Conservation (phyloP, 2,797 vertebrate genomes). For the Acrocephalus scirpaceus region DNA sequence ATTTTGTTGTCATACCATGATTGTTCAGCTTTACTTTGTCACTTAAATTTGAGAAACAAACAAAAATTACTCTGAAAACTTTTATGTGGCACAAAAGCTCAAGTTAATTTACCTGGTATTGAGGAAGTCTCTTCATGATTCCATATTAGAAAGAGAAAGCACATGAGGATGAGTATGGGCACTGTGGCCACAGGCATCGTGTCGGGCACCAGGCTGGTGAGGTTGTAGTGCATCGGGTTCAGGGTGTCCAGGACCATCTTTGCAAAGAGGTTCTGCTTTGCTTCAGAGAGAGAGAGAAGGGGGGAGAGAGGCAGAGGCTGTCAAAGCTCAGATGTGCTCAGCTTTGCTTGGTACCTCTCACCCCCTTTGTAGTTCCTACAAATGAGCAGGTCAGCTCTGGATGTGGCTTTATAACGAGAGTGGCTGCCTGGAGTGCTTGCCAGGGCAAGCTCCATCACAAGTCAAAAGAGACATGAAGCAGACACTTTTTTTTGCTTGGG, state of each 20-base stretch:
- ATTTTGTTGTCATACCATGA: not conserved
- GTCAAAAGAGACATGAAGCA: conserved; percentile 79
- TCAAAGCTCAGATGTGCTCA: not conserved
- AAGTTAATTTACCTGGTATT: conserved; percentile 83
- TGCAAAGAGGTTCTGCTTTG: not conserved
- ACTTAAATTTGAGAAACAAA: not conserved
- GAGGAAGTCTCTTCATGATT: conserved; percentile 73
- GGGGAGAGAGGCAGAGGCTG: not conserved
- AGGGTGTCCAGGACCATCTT: conserved; percentile 73
- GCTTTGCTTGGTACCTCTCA: not conserved
- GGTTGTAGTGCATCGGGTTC: conserved; percentile 59
- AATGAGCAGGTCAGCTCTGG: not conserved
- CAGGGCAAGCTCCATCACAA: conserved; percentile 80
- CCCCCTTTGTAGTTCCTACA: not conserved
- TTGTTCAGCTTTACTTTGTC: not conserved
- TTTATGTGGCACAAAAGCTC: not conserved
- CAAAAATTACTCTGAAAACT: not conserved
- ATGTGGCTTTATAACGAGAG: conserved; percentile 69
- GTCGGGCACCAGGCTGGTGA: conserved; percentile 57
- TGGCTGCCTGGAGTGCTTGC: conserved; percentile 13
- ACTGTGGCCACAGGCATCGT: conserved; percentile 59
- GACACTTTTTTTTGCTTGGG: conserved; percentile 45
- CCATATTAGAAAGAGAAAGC: conserved; percentile 79
- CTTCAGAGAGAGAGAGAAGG: not conserved
- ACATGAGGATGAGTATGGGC: conserved; percentile 80